These are phyloP conservation scores for Tillus elongatus DNA, from an alignment of 2,888 invertebrate genomes.

Conservation along the genomic window DNA sequence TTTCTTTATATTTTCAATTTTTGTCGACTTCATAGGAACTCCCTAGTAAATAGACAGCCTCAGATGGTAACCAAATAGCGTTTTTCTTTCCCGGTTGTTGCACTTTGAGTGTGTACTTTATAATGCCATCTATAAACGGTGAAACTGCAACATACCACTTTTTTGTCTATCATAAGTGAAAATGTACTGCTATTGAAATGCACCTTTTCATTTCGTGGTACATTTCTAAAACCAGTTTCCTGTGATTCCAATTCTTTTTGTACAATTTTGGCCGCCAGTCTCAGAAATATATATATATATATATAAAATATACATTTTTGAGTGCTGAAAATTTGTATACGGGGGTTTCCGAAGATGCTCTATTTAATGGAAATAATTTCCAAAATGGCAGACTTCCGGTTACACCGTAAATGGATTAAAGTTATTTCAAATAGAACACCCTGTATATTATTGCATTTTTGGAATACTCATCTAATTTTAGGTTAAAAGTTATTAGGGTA, in stretches of 20 bases:
- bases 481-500: no score
- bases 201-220: constrained; percentile 3
- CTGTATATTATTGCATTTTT: no score
- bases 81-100: constrained; percentile 2
- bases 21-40: constrained; percentile 2
- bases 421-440: no score
- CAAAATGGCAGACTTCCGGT: no score
- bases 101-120: constrained; percentile 3
- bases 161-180: constrained; percentile 2
- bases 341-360: no score
- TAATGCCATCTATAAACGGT: neutral
- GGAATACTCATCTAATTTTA: no score
- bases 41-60: constrained; percentile 4
- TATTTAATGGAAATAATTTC: no score
- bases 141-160: constrained; percentile 2
- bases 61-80: constrained; percentile 1
- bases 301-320: no score
- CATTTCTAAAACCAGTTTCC: constrained; percentile 2
- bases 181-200: no score
- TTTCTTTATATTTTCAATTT: constrained; percentile 1
- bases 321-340: no score
- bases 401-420: no score
- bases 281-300: no score
- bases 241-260: neutral
- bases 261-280: constrained; percentile 4